Percentiles rank a stretch among this genome's conserved stretches.
Conservation (phyloP, 2,113 vertebrate species). For the Pongo pygmaeus region DNA sequence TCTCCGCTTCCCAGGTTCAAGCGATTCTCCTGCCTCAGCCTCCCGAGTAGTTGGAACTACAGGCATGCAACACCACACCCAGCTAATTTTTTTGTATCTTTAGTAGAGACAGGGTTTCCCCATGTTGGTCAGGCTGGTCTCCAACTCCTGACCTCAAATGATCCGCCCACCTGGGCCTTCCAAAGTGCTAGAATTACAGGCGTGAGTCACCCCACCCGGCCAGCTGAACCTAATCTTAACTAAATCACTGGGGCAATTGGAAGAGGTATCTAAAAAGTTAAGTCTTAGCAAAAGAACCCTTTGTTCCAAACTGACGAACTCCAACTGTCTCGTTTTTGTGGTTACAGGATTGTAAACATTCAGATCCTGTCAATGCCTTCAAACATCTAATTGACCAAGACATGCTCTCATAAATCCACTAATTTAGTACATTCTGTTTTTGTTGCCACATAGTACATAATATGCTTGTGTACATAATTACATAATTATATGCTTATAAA, state of each 20-base stretch:
- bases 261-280: slow-evolving; percentile 22
- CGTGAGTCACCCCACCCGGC: rapidly evolving
- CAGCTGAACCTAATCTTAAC: background rate
- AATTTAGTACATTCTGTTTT: slow-evolving; percentile 51
- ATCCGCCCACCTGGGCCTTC: rapidly evolving
- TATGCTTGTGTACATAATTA: slow-evolving; percentile 15
- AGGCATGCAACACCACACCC: no score
- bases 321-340: slow-evolving; percentile 23
- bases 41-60: no score
- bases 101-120: no score
- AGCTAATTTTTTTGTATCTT: no score
- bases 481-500: slow-evolving; percentile 7
- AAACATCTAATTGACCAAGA: slow-evolving; percentile 40
- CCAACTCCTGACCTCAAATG: no score
- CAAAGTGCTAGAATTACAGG: no score
- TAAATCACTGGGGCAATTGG: background rate
- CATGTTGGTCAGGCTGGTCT: no score
- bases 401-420: slow-evolving; percentile 51
- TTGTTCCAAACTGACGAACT: background rate
- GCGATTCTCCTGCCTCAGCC: no score
- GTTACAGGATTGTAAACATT: slow-evolving; percentile 3
- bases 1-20: no score
- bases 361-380: slow-evolving; percentile 3
- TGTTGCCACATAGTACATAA: slow-evolving; percentile 21
- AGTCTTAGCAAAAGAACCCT: background rate